These are phyloP conservation scores for Scaptomyza caliginosa DNA, from an alignment of 2,888 invertebrate genomes.

Conservation along the genomic window DNA sequence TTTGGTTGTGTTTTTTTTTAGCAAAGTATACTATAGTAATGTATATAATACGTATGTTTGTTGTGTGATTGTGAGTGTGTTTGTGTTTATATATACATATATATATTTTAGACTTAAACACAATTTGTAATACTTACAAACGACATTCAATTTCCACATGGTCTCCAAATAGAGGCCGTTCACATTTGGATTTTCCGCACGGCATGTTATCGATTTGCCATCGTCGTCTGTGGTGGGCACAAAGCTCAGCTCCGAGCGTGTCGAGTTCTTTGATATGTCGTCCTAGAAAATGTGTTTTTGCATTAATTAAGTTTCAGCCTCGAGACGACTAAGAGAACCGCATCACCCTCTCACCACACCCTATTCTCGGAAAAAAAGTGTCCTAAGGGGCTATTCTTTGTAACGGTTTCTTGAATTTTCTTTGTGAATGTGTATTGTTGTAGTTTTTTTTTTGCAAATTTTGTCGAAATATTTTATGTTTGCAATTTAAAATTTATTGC, in stretches of 20 bases:
- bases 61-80: neutral
- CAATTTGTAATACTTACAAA: slow-evolving; percentile 89
- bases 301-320: slow-evolving; percentile 73
- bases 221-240: slow-evolving; percentile 95
- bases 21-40: slow-evolving; percentile 1
- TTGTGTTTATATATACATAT: too few species aligned
- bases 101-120: slow-evolving; percentile 66
- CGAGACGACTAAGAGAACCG: slow-evolving; percentile 4
- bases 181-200: slow-evolving; percentile 96
- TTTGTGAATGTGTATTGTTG: slow-evolving; percentile 11
- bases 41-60: neutral
- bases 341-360: neutral
- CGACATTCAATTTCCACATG: slow-evolving; percentile 94
- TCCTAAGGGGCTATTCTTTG: slow-evolving; percentile 34
- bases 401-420: slow-evolving; percentile 14
- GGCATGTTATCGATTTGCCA: slow-evolving; percentile 93
- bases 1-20: slow-evolving; percentile 18
- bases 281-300: slow-evolving; percentile 86
- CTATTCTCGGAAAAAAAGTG: slow-evolving; percentile 12
- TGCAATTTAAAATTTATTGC: slow-evolving; percentile 80
- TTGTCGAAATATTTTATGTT: slow-evolving; percentile 80
- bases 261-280: slow-evolving; percentile 91
- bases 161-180: slow-evolving; percentile 92
- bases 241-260: slow-evolving; percentile 93
- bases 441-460: slow-evolving; percentile 56